Conservation (phyloP, 2,888 invertebrate genomes). For the Xanthia icteritia region DNA sequence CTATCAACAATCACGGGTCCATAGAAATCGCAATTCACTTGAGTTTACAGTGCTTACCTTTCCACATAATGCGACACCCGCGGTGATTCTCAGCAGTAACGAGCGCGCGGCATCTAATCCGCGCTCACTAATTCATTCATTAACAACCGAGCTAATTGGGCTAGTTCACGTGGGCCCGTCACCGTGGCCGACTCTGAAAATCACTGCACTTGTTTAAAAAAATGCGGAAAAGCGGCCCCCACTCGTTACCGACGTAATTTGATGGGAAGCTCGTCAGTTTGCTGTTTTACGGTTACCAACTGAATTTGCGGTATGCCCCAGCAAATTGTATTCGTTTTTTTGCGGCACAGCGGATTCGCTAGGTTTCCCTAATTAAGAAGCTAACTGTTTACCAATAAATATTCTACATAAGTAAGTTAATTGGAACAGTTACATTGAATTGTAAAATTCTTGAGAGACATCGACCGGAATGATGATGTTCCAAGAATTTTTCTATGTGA, state of each 20-base stretch:
- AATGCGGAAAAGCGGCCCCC: constrained; percentile 72
- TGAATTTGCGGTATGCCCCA: constrained; percentile 63
- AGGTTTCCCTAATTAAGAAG: constrained; percentile 55
- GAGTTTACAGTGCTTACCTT: constrained; percentile 38
- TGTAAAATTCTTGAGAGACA: constrained; percentile 42
- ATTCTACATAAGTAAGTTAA: constrained; percentile 40
- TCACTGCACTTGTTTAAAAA: constrained; percentile 62
- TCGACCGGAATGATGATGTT: constrained; percentile 29
- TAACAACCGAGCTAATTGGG: constrained; percentile 79
- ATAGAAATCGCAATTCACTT: constrained; percentile 26
- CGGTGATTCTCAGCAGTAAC: constrained; percentile 60
- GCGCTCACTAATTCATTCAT: constrained; percentile 76
- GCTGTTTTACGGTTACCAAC: constrained; percentile 62
- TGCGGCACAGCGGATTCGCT: constrained; percentile 39
- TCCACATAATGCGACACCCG: constrained; percentile 63
- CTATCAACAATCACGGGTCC: constrained; percentile 11
- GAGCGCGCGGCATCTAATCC: constrained; percentile 56
- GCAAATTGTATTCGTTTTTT: constrained; percentile 62
- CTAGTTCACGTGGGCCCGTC: constrained; percentile 76
- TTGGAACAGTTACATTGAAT: constrained; percentile 41
- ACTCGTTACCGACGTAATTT: constrained; percentile 70
- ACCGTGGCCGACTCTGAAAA: constrained; percentile 70
- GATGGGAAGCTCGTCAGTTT: constrained; percentile 70
- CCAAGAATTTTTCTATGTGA: constrained; percentile 25
- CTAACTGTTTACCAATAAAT: constrained; percentile 54